These are phyloP conservation scores for Bryconaethiops microstoma DNA, from an alignment of 2,797 vertebrate genomes.

Conservation along the genomic window DNA sequence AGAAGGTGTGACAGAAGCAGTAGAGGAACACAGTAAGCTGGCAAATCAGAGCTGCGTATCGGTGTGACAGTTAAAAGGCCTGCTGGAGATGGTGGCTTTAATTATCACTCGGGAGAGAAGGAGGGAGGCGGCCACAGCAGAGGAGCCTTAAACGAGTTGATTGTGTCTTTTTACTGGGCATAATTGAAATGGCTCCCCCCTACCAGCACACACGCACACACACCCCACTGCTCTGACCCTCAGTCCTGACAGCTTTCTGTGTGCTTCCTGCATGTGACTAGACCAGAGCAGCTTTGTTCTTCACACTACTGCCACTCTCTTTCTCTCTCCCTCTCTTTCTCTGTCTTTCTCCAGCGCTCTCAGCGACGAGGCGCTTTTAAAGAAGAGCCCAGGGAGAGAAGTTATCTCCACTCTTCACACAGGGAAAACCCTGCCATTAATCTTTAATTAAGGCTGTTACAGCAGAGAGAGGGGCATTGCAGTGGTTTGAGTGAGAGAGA, in stretches of 20 bases:
- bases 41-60: too few species aligned
- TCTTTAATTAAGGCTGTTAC: constrained; percentile 78
- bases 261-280: constrained; percentile 63
- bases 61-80: constrained; percentile 32
- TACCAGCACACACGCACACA: constrained; percentile 23
- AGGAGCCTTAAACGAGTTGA: constrained; percentile 57
- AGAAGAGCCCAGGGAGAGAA: constrained; percentile 65
- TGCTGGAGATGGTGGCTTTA: constrained; percentile 58
- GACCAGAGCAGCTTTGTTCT: constrained; percentile 64
- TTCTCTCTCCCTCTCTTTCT: constrained; percentile 28
- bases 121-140: constrained; percentile 28
- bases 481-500: constrained; percentile 57
- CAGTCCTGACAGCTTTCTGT: constrained; percentile 8
- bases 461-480: constrained; percentile 63
- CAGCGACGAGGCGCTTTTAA: constrained; percentile 58
- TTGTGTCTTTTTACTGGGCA: constrained; percentile 67
- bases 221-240: not conserved
- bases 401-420: constrained; percentile 68
- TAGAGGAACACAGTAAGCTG: too few species aligned
- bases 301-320: constrained; percentile 6
- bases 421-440: constrained; percentile 71
- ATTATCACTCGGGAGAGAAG: constrained; percentile 57
- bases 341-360: constrained; percentile 32
- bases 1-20: too few species aligned
- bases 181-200: constrained; percentile 69